Evolutionary conservation across 2,888 invertebrate species (phyloP), one percentile per base, ranked within the genome.

Genomic region (Hyposoter didymator): DNA sequence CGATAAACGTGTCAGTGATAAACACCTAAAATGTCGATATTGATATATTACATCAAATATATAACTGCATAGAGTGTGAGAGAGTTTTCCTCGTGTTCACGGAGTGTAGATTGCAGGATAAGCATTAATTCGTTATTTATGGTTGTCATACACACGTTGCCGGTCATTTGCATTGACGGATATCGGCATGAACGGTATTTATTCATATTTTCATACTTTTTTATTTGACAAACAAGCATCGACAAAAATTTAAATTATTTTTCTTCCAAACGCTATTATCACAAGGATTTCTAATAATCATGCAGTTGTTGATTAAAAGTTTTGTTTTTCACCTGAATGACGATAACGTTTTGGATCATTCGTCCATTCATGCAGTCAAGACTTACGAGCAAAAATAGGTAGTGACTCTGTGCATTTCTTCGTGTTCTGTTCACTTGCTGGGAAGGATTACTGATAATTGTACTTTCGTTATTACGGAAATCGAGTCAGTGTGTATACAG

Each of bases 21-120:
- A 39, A 32, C 70, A 47, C 28, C 47, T 49, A 28, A 70, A 49
- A 35, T 10, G 72, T 72, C 49, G 49, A 52, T 72, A n/a, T 72
- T 52, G 72, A 39, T 35, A 35, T 35, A 52, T 52, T 35, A 35
- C 52, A 35, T 47, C 17, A 47, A 17, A 45, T 69, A 69, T 69
- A 28, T 17, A 14, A 8, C 43, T 45, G 7, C 22, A 45, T 14
- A 69, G 7, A 28, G 45, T 14, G 19, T 47, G 22, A 10, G 14
- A 67, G 45, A 1, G 22, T 39, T 45, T 45, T 14, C 45, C 45
- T 69, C 67, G 45, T 69, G 45, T 28, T 47, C 47, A 69, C 6
- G 47, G 47, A 43, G 43, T 43, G 67, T 14, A 22, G 43, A 12
- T 22, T 43, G 69, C 22, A 47, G 47, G 45, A 47, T 47, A 47